These are phyloP conservation scores for Oligia latruncula DNA, from an alignment of 2,888 invertebrate species.

Conservation along the genomic window DNA sequence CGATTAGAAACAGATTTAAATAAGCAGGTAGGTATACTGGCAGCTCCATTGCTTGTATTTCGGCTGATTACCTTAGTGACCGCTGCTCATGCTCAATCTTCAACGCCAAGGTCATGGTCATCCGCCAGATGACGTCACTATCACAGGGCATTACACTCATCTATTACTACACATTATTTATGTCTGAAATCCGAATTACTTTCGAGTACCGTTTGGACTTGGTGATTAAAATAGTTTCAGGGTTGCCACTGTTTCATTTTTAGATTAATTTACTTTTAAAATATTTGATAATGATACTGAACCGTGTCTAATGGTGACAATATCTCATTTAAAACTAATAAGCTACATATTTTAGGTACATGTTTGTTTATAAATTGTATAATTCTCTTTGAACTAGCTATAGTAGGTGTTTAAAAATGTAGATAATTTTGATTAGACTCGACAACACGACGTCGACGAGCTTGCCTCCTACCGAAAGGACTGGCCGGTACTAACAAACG, in stretches of 20 bases:
- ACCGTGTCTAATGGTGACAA: conserved; percentile 17
- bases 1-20: too few species aligned
- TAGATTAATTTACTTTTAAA: not conserved
- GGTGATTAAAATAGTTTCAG: conserved; percentile 19
- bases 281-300: conserved; percentile 1
- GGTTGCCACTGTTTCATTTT: not conserved
- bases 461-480: too few species aligned
- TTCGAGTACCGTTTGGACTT: conserved; percentile 24
- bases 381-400: conserved; percentile 22
- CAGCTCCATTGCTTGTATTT: not conserved
- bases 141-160: conserved; percentile 29
- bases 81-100: not conserved
- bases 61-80: not conserved
- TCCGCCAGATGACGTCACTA: conserved; percentile 9
- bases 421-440: not conserved
- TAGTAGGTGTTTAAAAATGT: conserved; percentile 1
- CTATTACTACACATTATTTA: conserved; percentile 21
- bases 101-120: conserved; percentile 7
- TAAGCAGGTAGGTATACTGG: not conserved
- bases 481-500: too few species aligned
- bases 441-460: not conserved
- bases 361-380: conserved; percentile 5
- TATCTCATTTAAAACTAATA: conserved; percentile 10
- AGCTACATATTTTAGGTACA: not conserved
- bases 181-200: conserved; percentile 21